phyloP scores from a whole-genome alignment of 2,888 invertebrate genomes.

The Hydroisotoma schaefferi region DNA sequence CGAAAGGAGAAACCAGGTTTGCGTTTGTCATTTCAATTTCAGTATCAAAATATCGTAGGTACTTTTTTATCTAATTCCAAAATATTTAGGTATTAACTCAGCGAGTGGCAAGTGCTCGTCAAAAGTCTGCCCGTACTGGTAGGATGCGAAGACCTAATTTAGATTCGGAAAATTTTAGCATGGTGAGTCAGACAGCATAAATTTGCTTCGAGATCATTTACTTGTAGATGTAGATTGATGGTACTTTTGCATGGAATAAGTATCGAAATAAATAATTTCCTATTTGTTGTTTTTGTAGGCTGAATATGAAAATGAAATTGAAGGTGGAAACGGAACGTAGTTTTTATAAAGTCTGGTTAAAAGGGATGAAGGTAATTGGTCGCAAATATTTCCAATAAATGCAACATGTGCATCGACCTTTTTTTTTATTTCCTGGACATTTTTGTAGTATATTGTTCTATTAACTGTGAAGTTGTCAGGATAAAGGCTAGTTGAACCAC shows the following conservation, averaged over 20 bases:
- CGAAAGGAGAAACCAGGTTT: conserved; percentile 45
- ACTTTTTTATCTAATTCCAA: not conserved
- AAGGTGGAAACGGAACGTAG: no score
- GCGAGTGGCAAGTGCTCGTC: conserved; percentile 47
- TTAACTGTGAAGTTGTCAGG: no score
- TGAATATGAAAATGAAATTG: conserved; percentile 4
- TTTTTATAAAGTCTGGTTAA: no score
- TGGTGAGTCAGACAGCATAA: no score
- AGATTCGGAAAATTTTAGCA: conserved; percentile 24
- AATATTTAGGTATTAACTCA: conserved; percentile 40
- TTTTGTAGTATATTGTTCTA: no score
- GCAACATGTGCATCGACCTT: no score
- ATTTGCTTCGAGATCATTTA: not conserved
- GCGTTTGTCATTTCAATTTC: not conserved
- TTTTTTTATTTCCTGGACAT: no score
- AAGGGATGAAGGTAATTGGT: no score
- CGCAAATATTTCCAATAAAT: no score
- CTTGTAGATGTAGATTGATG: not conserved
- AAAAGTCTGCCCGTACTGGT: conserved; percentile 42
- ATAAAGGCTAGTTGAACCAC: no score
- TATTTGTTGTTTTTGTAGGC: not conserved
- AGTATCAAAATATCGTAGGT: not conserved
- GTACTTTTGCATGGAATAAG: not conserved
- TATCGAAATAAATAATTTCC: not conserved
- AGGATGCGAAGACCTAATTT: conserved; percentile 32